Base-by-base conservation (phyloP, 1,140 invertebrate genomes). In the Diprion similis region DNA sequence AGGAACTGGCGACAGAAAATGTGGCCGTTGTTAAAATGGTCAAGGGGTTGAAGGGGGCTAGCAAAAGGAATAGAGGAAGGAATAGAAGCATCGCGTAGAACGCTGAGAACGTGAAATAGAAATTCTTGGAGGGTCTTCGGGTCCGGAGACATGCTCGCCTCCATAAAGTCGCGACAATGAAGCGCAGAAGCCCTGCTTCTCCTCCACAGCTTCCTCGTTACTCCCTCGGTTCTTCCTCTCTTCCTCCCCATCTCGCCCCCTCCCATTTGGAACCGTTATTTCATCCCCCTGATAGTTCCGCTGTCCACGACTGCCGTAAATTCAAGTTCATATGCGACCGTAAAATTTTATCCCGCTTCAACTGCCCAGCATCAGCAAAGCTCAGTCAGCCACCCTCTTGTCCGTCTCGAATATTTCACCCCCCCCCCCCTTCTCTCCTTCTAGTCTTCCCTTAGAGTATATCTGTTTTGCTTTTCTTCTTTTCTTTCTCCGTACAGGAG, bases 81-180 rank as follows among this genome's bases (percentile, higher is more conserved):
- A 37, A 37, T 37, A 37, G 24, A 59, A 59, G 51, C 51, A 59
- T 13, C n/a, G 51, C 51, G 4, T 4, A 59, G 51, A 59, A 59
- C 51, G 51, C 51, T 59, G 51, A 59, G 51, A 59, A 59, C 51
- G 51, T 59, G 51, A 59, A 59, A 59, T 59, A 59, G 51, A 59
- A 59, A 59, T 59, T 59, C 51, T 59, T 59, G 9, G 51, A 59
- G 51, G 51, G 51, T 17, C n/a, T 59, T 17, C 9, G 51, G 51
- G 11, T 17, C 51, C 51, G 51, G 51, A 59, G 51, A 59, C 51
- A 17, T 13, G 51, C n/a, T 59, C n/a, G 51, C 51, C 51, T 59
- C 51, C 51, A 59, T 59, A 59, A 59, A 59, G 51, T 59, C 51
- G 51, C 51, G 51, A 59, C 51, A 59, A 59, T 59, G 51, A 59